Evolutionary conservation across 2,888 invertebrate species (phyloP).

Genomic region (Ceraclea dissimilis): DNA sequence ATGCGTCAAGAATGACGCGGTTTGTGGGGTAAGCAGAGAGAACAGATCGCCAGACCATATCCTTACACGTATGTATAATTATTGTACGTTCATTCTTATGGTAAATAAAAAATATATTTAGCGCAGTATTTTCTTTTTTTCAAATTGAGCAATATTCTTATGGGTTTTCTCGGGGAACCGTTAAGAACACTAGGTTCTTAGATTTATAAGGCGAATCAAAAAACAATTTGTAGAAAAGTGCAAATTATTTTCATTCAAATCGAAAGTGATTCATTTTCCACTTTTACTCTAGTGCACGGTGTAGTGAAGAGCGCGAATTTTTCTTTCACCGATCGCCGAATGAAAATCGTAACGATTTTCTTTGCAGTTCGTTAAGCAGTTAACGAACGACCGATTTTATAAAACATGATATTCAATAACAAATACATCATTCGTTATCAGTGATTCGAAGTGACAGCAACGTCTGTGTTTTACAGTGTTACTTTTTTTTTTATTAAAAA

Average conservation of each 20-base stretch:
- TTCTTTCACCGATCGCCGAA: not conserved
- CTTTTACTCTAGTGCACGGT: not conserved
- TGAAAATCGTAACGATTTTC: no score
- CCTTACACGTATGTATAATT: no score
- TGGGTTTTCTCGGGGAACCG: no score
- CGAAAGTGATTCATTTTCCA: not conserved
- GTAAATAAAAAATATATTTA: no score
- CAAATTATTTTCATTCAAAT: no score
- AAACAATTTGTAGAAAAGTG: not conserved
- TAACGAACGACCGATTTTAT: not conserved
- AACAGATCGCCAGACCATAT: no score
- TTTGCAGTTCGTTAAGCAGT: not conserved
- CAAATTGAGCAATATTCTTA: no score
- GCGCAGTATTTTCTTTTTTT: no score
- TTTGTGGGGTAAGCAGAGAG: no score
- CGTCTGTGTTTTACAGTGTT: not conserved
- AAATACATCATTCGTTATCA: not conserved
- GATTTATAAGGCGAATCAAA: not conserved
- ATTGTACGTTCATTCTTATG: no score
- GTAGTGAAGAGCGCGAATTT: not conserved
- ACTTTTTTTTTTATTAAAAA: not conserved
- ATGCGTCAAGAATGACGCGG: no score
- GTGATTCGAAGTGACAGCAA: not conserved
- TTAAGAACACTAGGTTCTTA: no score
- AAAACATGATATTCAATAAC: not conserved